Evolutionary conservation across 35 echinoderm and acorn worm genomes (phyloP).

Genomic region (Acanthaster planci): DNA sequence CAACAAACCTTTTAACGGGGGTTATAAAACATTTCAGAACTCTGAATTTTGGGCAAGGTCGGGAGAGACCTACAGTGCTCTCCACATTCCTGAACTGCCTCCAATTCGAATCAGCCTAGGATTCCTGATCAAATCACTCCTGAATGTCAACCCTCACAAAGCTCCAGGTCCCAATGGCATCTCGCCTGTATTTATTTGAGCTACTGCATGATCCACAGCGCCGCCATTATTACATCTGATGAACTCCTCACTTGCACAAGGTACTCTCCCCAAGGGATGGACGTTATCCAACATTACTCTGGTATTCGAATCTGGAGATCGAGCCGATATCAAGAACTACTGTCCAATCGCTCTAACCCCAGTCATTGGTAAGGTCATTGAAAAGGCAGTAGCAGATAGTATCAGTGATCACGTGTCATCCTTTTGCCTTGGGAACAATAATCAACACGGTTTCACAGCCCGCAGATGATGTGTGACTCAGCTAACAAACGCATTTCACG

Average conservation of each 20-base stretch:
- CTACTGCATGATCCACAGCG: background rate
- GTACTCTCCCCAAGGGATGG: conserved; percentile 30
- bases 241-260: background rate
- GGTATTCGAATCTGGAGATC: too few relatives aligned
- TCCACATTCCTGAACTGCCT: background rate
- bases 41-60: too few relatives aligned
- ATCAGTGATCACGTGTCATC: conserved; percentile 18
- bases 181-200: background rate
- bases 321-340: too few relatives aligned
- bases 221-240: background rate
- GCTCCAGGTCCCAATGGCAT: conserved; percentile 37
- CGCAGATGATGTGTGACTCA: conserved; percentile 5
- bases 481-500: conserved; percentile 2
- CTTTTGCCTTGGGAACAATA: background rate
- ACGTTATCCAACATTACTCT: conserved; percentile 15
- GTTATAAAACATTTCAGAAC: too few relatives aligned
- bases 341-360: conserved; percentile 27
- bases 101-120: background rate
- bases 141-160: background rate
- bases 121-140: background rate
- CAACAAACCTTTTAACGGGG: too few relatives aligned
- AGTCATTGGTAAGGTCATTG: conserved; percentile 41
- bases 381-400: conserved; percentile 30
- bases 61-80: too few relatives aligned
- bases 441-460: conserved; percentile 26